phyloP scores from a whole-genome alignment of 2,113 vertebrate genomes.

The Siniperca chuatsi region DNA sequence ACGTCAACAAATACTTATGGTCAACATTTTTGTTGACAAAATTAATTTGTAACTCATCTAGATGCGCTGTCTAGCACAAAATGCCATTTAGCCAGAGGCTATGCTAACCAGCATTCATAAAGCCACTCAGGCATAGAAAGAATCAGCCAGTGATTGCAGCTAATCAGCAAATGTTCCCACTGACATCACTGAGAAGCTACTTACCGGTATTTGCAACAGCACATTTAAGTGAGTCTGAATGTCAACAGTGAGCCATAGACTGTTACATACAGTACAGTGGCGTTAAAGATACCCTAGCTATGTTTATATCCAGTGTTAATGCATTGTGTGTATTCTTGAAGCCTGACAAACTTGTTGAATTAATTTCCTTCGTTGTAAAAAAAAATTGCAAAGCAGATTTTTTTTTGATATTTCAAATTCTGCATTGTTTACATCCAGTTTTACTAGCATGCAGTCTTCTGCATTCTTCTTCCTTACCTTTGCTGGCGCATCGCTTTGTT shows the following conservation, averaged over 20 bases:
- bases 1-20: no score
- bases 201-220: neutral
- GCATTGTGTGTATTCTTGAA: neutral
- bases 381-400: no score
- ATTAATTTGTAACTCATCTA: neutral
- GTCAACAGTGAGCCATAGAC: neutral
- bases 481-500: neutral
- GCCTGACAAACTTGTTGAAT: neutral
- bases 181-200: neutral
- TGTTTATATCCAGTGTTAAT: neutral
- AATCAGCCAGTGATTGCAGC: slow-evolving; percentile 16
- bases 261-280: neutral
- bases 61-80: neutral
- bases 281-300: neutral
- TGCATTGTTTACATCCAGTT: neutral
- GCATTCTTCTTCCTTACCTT: neutral
- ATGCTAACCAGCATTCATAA: neutral
- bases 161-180: slow-evolving; percentile 11
- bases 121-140: slow-evolving; percentile 18
- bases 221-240: neutral
- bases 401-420: neutral
- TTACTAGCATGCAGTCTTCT: neutral
- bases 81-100: neutral
- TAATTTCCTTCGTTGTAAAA: neutral
- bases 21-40: no score